Percentiles rank a stretch among this genome's conserved stretches.
phyloP scores from a whole-genome alignment of 2,797 vertebrate species.

The Hoplostethus atlanticus region DNA sequence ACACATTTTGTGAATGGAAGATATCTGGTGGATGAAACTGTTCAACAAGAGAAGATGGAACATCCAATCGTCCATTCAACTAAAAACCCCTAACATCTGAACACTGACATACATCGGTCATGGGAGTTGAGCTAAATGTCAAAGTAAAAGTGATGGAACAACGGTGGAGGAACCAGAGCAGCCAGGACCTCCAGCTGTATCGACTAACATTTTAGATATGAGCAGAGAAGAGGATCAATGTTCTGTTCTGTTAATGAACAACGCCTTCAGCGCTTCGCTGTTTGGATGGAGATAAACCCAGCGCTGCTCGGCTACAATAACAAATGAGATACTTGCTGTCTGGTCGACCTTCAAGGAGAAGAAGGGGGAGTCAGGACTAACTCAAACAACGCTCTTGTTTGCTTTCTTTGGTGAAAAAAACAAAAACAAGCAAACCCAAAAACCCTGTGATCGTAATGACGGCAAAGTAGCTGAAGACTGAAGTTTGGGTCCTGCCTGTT shows the following conservation, averaged over 20 bases:
- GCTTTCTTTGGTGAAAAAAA: constrained; percentile 23
- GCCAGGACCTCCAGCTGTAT: constrained; percentile 42
- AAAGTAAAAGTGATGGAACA: no score
- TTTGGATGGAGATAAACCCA: constrained; percentile 51
- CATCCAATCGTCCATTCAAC: constrained; percentile 31
- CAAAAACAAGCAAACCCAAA: background rate
- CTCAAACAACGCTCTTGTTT: constrained; percentile 40
- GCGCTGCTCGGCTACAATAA: constrained; percentile 23
- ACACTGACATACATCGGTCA: background rate
- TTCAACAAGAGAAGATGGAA: constrained; percentile 23
- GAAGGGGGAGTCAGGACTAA: constrained; percentile 22
- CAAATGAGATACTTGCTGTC: constrained; percentile 29
- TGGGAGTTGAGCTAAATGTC: background rate
- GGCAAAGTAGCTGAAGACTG: constrained; percentile 29
- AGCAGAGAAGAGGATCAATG: constrained; percentile 42
- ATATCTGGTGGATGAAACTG: no score
- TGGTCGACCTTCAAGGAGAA: constrained; percentile 46
- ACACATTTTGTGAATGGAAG: no score
- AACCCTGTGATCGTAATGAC: constrained; percentile 10
- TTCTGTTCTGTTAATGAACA: constrained; percentile 41
- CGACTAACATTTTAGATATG: constrained; percentile 71
- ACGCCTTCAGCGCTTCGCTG: constrained; percentile 43
- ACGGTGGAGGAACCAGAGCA: constrained; percentile 9
- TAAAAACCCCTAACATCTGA: background rate
- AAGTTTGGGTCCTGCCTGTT: constrained; percentile 14